Base-by-base conservation (phyloP, 2,888 invertebrate species). In the Heteromurus nitidus region DNA sequence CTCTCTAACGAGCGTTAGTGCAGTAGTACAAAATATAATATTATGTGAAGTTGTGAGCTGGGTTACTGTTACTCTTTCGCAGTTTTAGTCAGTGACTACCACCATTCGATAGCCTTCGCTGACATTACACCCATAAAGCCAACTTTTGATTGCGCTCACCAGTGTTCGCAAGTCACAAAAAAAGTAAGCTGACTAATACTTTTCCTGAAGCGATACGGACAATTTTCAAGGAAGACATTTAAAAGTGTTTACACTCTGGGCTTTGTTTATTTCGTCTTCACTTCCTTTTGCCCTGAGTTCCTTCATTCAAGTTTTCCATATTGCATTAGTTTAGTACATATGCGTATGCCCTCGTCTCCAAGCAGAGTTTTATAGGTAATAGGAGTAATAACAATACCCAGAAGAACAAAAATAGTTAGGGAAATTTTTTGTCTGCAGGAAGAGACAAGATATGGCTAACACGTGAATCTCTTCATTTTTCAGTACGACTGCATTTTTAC, bases 381-480 rank as follows among this genome's bases (percentile, higher is more conserved):
- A 74, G 24, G 24, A 74, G 55, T 36, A 74, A 74, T 26, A 53
- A 42, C 36, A 74, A 50, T 74, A 53, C 65, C 26, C 53, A 65
- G 65, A 74, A 74, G 30, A 73, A 73, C 58, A 7, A 65, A 74
- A 74, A 24, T 55, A 36, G 53, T 73, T 65, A 55, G 65, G 50
- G 28, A 62, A 62, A 62, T 73, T 31, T 73, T 60, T 62, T 30
- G 60, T 62, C n/a, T 62, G 47, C 22, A 73, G 72, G 72, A 60
- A 74, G 50, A 73, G 50, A 60, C 42, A 7, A 67, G 18, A 42
- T 74, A 74, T 65, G 65, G 55, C 53, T 36, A 65, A 28, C 74
- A 74, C 74, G 74, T 74, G 74, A 74, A 74, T 55, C 18, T 74
- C 74, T 74, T 74, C 65, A 65, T 74, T 50, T n/a, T 30, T 18